A percentile compares a stretch with the other conserved stretches of the same genome.
Conservation (phyloP, 2,113 vertebrate species). For the Cephalopholis sonnerati region DNA sequence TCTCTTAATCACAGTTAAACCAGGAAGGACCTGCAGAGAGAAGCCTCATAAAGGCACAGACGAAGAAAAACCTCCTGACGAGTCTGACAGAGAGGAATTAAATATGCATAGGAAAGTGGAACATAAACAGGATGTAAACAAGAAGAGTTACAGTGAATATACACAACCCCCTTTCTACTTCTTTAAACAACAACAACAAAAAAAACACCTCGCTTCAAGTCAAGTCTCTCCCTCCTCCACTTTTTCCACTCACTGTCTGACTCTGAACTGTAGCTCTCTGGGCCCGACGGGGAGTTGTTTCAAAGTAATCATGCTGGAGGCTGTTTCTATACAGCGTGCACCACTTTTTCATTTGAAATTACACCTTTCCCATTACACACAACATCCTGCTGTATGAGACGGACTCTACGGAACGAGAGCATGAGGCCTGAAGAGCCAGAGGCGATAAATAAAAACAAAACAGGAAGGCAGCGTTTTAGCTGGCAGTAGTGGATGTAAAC, state of each 20-base stretch:
- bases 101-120: no score
- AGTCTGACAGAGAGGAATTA: neutral
- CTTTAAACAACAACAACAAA: neutral
- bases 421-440: neutral
- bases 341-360: constrained; percentile 36
- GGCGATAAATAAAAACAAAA: neutral
- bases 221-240: neutral
- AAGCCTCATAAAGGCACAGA: no score
- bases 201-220: neutral
- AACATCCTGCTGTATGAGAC: neutral
- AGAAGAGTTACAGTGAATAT: neutral
- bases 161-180: no score
- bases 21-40: neutral
- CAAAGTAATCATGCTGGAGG: constrained; percentile 21
- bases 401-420: constrained; percentile 1
- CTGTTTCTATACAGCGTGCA: constrained; percentile 13
- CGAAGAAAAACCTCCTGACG: neutral
- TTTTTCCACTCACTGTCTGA: neutral
- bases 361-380: constrained; percentile 34
- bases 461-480: neutral
- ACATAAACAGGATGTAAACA: neutral
- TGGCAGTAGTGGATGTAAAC: constrained; percentile 7
- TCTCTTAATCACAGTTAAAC: constrained; percentile 35
- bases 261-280: neutral
- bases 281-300: neutral